Evolutionary conservation across 2,797 vertebrate genomes (phyloP), one percentile per base, ranked within the genome.

Genomic region (Meriones psammophilus): DNA sequence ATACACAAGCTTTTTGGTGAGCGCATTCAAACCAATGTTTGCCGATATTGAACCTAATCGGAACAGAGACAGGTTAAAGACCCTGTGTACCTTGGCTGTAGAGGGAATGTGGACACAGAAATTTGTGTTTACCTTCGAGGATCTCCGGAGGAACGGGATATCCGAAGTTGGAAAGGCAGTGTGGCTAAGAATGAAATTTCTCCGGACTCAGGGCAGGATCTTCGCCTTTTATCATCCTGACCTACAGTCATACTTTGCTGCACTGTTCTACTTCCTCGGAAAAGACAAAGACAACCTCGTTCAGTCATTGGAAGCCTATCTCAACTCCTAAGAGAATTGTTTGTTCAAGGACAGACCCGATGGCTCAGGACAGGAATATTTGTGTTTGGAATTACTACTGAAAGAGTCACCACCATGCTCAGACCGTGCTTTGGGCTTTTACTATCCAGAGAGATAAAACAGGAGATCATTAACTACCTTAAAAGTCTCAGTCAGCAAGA

Each of bases 71-170:
- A 7, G 5, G 0, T 22, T 94, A 1, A 42, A 15, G 60, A 74
- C 50, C 28, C 39, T 96, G n/a, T 96, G 97, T 28, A 1, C 39
- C 22, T 18, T 97, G 93, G 97, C 96, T 2, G 92, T 73, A 0
- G 81, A 96, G 10, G 96, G 93, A 3, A 85, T 77, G 1, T 97
- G 96, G 96, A 71, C 39, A 0, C 26, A 30, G 3, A 22, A 6
- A 0, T 95, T 90, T 1, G 26, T 68, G 0, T 97, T 97, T 18
- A 1, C 28, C 7, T 56, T 1, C 0, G 73, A 4, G 20, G 86
- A 94, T 13, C 86, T 96, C 24, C 22, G 30, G 30, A 76, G 77
- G 18, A n/a, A 46, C 1, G 91, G 81, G 1, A 4, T 96, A 0
- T 64, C 66, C 0, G 81, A 90, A 3, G 1, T n/a, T 0, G 86